Percentiles rank a stretch among this genome's conserved stretches.
phyloP scores from a whole-genome alignment of 2,888 invertebrate genomes.

The Agrypnus murinus region DNA sequence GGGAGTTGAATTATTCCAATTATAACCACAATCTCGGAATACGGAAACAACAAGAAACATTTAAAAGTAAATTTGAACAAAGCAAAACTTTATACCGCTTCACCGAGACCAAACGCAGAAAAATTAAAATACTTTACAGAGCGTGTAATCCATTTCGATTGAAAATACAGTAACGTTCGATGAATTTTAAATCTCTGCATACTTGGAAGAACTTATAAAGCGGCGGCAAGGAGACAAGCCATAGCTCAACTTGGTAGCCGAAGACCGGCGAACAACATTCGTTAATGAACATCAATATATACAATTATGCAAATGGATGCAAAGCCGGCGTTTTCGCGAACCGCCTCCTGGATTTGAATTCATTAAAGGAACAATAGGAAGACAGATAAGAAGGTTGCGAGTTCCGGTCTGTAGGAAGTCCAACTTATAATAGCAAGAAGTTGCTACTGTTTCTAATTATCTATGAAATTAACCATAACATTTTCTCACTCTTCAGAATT shows the following conservation, averaged over 20 bases:
- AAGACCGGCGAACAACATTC: slow-evolving; percentile 60
- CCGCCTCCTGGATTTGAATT: slow-evolving; percentile 70
- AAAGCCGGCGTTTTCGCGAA: slow-evolving; percentile 69
- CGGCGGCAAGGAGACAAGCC: slow-evolving; percentile 50
- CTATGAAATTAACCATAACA: slow-evolving; percentile 41
- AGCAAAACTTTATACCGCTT: slow-evolving; percentile 49
- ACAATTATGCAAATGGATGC: slow-evolving; percentile 72
- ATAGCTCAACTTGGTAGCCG: slow-evolving; percentile 51
- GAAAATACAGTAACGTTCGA: slow-evolving; percentile 63
- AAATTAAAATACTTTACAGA: slow-evolving; percentile 63
- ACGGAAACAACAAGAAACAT: slow-evolving; percentile 49
- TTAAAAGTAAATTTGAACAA: slow-evolving; percentile 52
- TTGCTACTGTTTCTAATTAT: slow-evolving; percentile 48
- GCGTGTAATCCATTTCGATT: slow-evolving; percentile 65
- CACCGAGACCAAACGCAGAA: slow-evolving; percentile 47
- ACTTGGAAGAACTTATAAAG: slow-evolving; percentile 50
- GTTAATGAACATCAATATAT: slow-evolving; percentile 72
- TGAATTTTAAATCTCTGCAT: slow-evolving; percentile 57
- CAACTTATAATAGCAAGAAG: slow-evolving; percentile 50
- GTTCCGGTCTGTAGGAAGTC: slow-evolving; percentile 57
- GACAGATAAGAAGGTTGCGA: slow-evolving; percentile 68
- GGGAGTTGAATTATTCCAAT: slow-evolving; percentile 48
- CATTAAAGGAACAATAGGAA: slow-evolving; percentile 70
- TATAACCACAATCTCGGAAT: slow-evolving; percentile 48
- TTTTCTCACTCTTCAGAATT: not conserved